Evolutionary conservation across 2,888 invertebrate genomes (phyloP), one percentile per base, ranked within the genome.

Genomic region (Polietes domitor): DNA sequence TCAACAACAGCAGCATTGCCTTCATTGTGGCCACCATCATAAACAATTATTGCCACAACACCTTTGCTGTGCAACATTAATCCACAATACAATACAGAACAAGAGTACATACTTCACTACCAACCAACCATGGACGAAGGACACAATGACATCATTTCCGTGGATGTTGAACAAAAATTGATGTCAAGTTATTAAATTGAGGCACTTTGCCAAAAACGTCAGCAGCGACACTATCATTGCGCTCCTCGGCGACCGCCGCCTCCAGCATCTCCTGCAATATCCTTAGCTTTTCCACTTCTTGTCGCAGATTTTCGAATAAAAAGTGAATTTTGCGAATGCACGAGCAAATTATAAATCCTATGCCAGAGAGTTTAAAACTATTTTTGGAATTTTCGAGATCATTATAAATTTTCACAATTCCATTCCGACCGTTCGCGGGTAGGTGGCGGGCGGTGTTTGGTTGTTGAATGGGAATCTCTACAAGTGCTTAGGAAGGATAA

Each of bases 341-440:
- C 15, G 47, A n/a, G 47, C 47, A 68, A 68, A 68, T 68, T 68
- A 68, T 43, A 68, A 24, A 68, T 68, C 21, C 68, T 24, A 3
- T 43, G 68, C 21, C 15, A 65, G 41, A 65, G 41, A 68, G 41
- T 68, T 68, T 24, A 68, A 43, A 68, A 68, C 21, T 41, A 43
- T 68, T 68, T 68, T 24, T 24, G 19, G 43, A 43, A 68, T 43
- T 68, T 68, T 43, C 68, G 68, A 68, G 68, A 68, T 68, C 68
- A 68, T 68, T 68, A 68, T 68, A 68, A 68, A 43, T 68, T 41
- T 68, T 43, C 41, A 68, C 68, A 43, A 68, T 68, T 61, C 28
- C 61, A 2, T 61, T n/a, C n/a, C 28, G 1, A n/a, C 7, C 0
- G 28, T 28, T 17, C n/a, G 28, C 26, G 28, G 19, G 19, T 6